Percentiles rank a stretch among this genome's conserved stretches.
phyloP scores from a whole-genome alignment of 2,113 vertebrate genomes.

The Lasiurus borealis region DNA sequence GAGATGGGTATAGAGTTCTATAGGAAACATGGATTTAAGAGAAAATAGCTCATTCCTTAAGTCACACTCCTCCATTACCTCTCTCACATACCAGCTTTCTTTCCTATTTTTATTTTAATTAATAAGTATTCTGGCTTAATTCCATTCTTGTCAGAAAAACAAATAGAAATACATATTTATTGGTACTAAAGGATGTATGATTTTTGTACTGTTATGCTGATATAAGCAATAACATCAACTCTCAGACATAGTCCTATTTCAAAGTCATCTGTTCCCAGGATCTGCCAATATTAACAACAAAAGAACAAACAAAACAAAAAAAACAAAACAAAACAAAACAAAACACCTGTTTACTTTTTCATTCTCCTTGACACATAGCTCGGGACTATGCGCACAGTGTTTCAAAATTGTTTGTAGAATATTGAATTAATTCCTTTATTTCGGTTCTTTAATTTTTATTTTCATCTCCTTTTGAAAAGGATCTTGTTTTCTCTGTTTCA shows the following conservation, averaged over 20 bases:
- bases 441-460: slow-evolving; percentile 42
- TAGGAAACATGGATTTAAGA: slow-evolving; percentile 2
- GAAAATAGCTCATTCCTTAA: background rate
- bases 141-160: background rate
- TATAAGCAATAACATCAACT: background rate
- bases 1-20: slow-evolving; percentile 34
- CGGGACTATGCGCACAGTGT: background rate
- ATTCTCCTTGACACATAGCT: background rate
- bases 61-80: background rate
- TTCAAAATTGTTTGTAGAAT: slow-evolving; percentile 11
- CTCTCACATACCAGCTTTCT: background rate
- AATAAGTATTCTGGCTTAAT: background rate
- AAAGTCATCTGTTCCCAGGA: background rate
- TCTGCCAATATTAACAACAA: background rate
- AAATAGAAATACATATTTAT: background rate
- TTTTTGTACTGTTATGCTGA: background rate
- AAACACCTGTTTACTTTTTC: background rate
- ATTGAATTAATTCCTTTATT: background rate
- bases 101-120: slow-evolving; percentile 36
- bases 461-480: background rate
- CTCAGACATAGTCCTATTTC: background rate
- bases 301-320: too few species aligned
- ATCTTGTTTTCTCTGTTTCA: background rate
- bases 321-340: background rate
- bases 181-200: background rate